Conservation (phyloP, 2,888 invertebrate genomes). For the Acanthococcus lagerstroemiae region DNA sequence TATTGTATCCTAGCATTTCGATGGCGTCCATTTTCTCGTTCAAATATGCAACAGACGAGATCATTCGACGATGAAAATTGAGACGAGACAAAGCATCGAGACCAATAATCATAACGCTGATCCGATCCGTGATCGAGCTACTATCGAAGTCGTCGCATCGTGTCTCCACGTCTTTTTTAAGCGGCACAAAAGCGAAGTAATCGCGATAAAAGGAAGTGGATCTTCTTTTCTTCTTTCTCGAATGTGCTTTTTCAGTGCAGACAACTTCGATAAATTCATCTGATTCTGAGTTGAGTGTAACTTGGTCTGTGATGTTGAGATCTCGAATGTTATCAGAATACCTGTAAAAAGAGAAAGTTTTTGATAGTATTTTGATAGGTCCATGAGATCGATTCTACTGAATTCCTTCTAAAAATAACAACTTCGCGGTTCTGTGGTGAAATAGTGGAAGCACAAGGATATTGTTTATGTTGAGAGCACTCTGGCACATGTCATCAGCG, state of each 20-base stretch:
- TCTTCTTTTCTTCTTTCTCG: slow-evolving; percentile 32
- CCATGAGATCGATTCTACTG: background rate
- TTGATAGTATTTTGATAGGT: no score
- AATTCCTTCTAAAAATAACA: no score
- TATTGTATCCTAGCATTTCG: slow-evolving; percentile 80
- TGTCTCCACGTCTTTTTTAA: slow-evolving; percentile 13
- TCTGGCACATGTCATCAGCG: no score
- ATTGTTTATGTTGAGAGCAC: no score
- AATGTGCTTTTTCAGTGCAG: slow-evolving; percentile 43
- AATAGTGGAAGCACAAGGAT: no score
- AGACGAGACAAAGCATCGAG: slow-evolving; percentile 76
- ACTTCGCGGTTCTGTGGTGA: no score
- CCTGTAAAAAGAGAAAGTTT: background rate
- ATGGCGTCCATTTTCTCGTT: slow-evolving; percentile 52
- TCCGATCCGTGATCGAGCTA: background rate
- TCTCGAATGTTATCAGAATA: background rate
- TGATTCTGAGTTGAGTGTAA: background rate
- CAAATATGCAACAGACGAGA: slow-evolving; percentile 52
- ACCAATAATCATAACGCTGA: slow-evolving; percentile 61
- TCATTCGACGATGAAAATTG: slow-evolving; percentile 77
- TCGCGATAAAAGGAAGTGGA: slow-evolving; percentile 33
- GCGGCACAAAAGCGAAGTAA: slow-evolving; percentile 35
- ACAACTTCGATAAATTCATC: slow-evolving; percentile 60
- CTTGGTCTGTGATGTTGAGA: background rate
- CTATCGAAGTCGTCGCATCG: background rate